These are phyloP conservation scores for Scophthalmus maximus DNA, from an alignment of 2,113 vertebrate genomes.

Conservation along the genomic window DNA sequence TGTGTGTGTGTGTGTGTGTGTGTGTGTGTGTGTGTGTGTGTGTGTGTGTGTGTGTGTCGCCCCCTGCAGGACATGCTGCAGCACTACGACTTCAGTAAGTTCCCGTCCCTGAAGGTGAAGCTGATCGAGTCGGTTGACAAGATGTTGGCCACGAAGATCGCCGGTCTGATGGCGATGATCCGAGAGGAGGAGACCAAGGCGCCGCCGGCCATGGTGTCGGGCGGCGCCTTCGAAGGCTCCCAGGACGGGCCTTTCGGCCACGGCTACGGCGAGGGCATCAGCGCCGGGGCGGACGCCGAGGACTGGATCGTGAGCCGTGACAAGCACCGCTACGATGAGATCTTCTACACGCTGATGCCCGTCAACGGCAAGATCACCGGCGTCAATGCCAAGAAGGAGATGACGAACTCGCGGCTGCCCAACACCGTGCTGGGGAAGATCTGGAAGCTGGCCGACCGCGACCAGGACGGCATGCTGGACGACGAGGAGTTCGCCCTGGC, in stretches of 20 bases:
- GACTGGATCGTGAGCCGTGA: conserved; percentile 97
- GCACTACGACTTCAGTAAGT: conserved; percentile 95
- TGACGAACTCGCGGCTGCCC: conserved; percentile 96
- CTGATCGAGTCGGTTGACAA: conserved; percentile 95
- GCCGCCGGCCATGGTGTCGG: conserved; percentile 88
- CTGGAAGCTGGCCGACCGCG: conserved; percentile 96
- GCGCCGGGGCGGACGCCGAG: conserved; percentile 91
- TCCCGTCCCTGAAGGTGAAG: conserved; percentile 94
- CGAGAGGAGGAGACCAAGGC: conserved; percentile 90
- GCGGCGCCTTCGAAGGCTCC: conserved; percentile 95
- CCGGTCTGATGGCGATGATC: conserved; percentile 90
- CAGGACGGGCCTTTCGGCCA: conserved; percentile 93
- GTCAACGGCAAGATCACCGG: conserved; percentile 95
- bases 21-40: too few species aligned
- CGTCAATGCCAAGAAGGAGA: conserved; percentile 95
- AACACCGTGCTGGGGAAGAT: conserved; percentile 97
- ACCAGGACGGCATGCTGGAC: conserved; percentile 94
- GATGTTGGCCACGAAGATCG: conserved; percentile 94
- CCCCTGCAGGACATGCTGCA: conserved; percentile 88
- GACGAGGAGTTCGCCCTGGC: conserved; percentile 97
- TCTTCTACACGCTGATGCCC: conserved; percentile 95
- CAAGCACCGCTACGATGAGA: conserved; percentile 96
- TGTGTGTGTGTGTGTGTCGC: neutral
- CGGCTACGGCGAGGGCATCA: conserved; percentile 94
- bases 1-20: too few species aligned